These are phyloP conservation scores for Augochlora pura DNA, from an alignment of 1,140 invertebrate genomes.

Conservation along the genomic window DNA sequence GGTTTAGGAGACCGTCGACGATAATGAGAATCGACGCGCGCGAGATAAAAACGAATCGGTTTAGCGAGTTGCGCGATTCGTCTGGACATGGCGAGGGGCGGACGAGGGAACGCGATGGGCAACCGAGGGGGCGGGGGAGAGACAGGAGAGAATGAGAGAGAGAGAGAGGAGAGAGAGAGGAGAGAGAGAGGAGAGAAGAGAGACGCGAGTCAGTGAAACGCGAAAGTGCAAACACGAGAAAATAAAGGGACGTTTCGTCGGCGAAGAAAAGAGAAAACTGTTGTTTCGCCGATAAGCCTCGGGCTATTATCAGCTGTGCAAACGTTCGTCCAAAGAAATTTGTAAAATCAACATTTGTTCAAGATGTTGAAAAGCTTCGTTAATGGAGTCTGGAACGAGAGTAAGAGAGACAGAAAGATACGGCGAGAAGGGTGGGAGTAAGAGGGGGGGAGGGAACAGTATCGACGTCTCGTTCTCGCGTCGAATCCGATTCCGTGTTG, in stretches of 20 bases:
- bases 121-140: no score
- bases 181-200: no score
- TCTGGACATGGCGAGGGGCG: neutral
- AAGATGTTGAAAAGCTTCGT: slow-evolving; percentile 22
- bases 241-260: slow-evolving; percentile 1
- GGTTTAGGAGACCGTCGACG: slow-evolving; percentile 35
- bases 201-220: neutral
- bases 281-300: slow-evolving; percentile 9
- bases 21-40: slow-evolving; percentile 36
- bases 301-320: slow-evolving; percentile 37
- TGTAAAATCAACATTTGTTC: slow-evolving; percentile 39
- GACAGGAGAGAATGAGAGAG: neutral
- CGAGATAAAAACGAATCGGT: slow-evolving; percentile 30
- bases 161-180: no score
- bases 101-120: no score
- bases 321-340: slow-evolving; percentile 27
- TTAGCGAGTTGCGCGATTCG: slow-evolving; percentile 24
- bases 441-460: no score
- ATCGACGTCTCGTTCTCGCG: no score
- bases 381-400: neutral
- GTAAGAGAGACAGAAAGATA: neutral
- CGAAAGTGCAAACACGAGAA: slow-evolving; percentile 30
- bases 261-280: slow-evolving; percentile 24
- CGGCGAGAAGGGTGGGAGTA: no score
- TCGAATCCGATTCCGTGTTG: no score